Conservation (phyloP, 2,888 invertebrate genomes). For the Plagodis dolabraria region DNA sequence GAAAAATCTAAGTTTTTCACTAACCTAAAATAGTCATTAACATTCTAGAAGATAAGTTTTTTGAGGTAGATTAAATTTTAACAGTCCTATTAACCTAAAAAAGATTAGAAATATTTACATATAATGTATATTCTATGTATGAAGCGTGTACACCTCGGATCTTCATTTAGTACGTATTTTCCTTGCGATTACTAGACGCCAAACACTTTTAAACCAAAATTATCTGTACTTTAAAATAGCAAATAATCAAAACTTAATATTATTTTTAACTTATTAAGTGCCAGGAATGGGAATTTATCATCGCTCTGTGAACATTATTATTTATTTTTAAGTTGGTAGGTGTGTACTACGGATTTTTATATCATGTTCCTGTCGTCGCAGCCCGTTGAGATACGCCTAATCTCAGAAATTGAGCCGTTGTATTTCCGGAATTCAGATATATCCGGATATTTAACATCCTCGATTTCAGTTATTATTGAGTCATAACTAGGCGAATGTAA, state of each 20-base stretch:
- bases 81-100: conserved; percentile 83
- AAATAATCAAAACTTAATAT: conserved; percentile 16
- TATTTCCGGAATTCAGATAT: no score
- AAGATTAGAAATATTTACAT: conserved; percentile 81
- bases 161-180: conserved; percentile 54
- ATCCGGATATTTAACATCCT: no score
- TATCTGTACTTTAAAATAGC: conserved; percentile 21
- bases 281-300: conserved; percentile 38
- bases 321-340: not conserved
- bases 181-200: conserved; percentile 63
- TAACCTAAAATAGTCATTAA: conserved; percentile 79
- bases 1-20: conserved; percentile 70
- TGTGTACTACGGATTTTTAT: not conserved
- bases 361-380: no score
- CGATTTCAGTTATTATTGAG: no score
- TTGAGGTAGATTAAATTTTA: conserved; percentile 85
- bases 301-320: conserved; percentile 10
- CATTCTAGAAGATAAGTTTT: conserved; percentile 79
- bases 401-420: no score
- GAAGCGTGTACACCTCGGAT: conserved; percentile 74
- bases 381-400: no score
- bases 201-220: conserved; percentile 52
- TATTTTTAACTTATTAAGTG: conserved; percentile 31
- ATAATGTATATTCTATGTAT: conserved; percentile 51
- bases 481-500: no score